phyloP scores from a whole-genome alignment of 2,113 vertebrate species.

The Prinia subflava region DNA sequence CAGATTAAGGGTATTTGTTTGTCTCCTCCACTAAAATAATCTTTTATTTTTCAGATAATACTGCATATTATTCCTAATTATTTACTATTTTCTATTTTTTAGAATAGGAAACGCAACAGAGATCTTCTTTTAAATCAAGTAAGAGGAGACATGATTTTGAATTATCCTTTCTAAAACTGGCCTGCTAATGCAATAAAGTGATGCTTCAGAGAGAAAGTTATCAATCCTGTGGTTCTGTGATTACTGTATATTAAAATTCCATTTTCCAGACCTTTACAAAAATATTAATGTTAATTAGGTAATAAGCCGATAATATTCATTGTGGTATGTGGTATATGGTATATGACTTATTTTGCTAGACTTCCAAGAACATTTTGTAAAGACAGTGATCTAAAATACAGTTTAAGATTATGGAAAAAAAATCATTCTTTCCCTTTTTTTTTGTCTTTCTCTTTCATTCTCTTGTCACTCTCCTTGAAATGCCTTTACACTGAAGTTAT shows the following conservation, averaged over 20 bases:
- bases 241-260: neutral
- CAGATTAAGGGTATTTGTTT: neutral
- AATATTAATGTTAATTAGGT: neutral
- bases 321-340: neutral
- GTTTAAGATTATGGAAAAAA: neutral
- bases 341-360: neutral
- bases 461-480: neutral
- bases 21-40: neutral
- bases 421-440: neutral
- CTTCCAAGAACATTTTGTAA: neutral
- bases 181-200: neutral
- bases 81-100: neutral
- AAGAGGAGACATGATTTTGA: neutral
- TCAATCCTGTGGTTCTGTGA: neutral
- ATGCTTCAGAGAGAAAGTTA: conserved; percentile 11
- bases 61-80: neutral
- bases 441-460: neutral
- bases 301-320: neutral
- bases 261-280: conserved; percentile 6
- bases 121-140: neutral
- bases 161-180: neutral
- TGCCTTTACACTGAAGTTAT: neutral
- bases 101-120: neutral
- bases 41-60: neutral
- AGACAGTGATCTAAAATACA: neutral